Percentiles rank a stretch among this genome's conserved stretches.
These are phyloP conservation scores for Pseudachorutes palmiensis DNA, from an alignment of 1,140 invertebrate species.

Conservation along the genomic window DNA sequence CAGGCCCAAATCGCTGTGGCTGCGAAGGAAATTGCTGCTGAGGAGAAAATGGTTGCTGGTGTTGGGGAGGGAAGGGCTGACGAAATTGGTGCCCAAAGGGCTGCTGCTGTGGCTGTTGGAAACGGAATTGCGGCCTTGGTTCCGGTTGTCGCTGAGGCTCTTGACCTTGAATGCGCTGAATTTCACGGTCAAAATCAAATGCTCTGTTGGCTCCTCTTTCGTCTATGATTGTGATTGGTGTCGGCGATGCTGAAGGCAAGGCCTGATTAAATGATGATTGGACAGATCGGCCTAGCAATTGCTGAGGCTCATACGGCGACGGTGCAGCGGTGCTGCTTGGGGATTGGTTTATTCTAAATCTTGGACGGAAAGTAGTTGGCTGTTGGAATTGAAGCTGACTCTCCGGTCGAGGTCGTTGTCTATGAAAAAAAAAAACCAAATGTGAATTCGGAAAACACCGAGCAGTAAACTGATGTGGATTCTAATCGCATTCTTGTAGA, in stretches of 20 bases:
- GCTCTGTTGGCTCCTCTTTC: constrained; percentile 12
- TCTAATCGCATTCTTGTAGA: too few relatives aligned
- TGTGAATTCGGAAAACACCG: too few relatives aligned
- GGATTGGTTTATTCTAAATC: constrained; percentile 29
- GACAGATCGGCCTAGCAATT: background rate
- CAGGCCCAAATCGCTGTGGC: background rate
- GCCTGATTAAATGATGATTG: constrained; percentile 1
- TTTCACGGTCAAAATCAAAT: constrained; percentile 30
- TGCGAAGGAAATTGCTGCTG: constrained; percentile 16
- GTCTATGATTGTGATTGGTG: constrained; percentile 15
- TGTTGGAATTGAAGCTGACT: background rate
- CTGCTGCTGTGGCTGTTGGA: constrained; percentile 24
- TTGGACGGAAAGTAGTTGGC: constrained; percentile 32
- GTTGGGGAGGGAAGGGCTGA: too few relatives aligned
- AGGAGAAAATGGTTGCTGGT: constrained; percentile 37
- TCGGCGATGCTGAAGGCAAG: background rate
- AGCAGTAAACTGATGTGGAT: too few relatives aligned
- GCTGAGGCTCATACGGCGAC: background rate
- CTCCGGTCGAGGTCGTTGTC: constrained; percentile 2
- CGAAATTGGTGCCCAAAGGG: too few relatives aligned
- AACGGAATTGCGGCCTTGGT: constrained; percentile 36
- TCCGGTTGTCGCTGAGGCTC: constrained; percentile 47
- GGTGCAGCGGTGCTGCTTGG: constrained; percentile 14
- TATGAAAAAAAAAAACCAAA: constrained; percentile 18
- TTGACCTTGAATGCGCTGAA: constrained; percentile 40